Evolutionary conservation across 2,888 invertebrate species (phyloP), one percentile per base, ranked within the genome.

Genomic region (Sinohyriopsis cumingii): DNA sequence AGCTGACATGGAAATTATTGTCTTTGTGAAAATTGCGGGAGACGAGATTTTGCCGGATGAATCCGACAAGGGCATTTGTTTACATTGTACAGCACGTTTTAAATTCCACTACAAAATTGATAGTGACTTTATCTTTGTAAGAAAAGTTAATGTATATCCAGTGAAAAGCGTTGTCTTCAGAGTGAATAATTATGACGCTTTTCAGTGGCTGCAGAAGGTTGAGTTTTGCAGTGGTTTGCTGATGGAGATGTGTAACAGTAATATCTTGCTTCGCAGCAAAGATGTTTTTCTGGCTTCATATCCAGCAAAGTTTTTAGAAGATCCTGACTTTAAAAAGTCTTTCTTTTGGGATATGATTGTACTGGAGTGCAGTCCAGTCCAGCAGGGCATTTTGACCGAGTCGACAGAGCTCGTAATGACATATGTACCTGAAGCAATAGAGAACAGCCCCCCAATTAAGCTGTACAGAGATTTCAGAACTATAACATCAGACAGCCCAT

Each of bases 211-310:
- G n/a, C 80, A 80, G 61, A 78, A 79, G 28, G 77, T 76, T n/a
- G 80, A 82, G 9, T 87, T 86, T 64, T 79, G 79, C 62, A 66
- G 70, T n/a, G 80, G 82, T 19, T 72, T 87, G 28, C 62, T 85
- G n/a, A 59, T 71, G 18, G 79, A 81, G 66, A 81, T 86, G 2
- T 76, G 80, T 25, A 63, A 75, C 55, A 80, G 81, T 65, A 64
- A 75, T 20, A 75, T 85, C 19, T 71, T 87, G 6, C 76, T 85
- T 1, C 75, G 84, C 63, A 78, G 81, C 45, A 84, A 85, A 68
- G 86, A 87, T 71, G 73, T 84, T 25, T 81, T 87, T 57, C 74
- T 87, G 5, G 82, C 84, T 6, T 80, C 84, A 0, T 84, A 77
- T 73, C 80, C 81, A 22, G 69, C 76, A 9, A 65, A 69, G 0